Conservation (phyloP, 2,797 vertebrate species). For the Centropyge bicolor region DNA sequence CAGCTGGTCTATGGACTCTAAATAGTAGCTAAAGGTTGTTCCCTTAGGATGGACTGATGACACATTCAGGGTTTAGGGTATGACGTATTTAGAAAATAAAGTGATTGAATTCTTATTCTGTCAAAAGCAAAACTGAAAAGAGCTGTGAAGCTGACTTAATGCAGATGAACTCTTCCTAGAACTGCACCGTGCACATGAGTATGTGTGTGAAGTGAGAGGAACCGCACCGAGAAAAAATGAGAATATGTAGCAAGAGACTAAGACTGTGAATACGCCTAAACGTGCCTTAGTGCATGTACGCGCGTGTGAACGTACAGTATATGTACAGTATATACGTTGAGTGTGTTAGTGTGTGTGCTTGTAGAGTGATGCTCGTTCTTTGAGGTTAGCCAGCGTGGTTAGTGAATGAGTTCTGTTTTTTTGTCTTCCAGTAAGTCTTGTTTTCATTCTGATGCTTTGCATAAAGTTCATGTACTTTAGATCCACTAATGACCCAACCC, state of each 20-base stretch:
- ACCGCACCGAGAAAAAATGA: constrained; percentile 12
- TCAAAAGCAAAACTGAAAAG: constrained; percentile 35
- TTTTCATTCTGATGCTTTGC: constrained; percentile 57
- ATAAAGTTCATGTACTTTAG: constrained; percentile 18
- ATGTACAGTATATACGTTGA: not conserved
- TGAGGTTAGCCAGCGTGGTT: constrained; percentile 79
- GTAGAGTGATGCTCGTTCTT: constrained; percentile 38
- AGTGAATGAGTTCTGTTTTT: constrained; percentile 59
- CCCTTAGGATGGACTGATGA: not conserved
- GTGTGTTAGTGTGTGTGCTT: constrained; percentile 31
- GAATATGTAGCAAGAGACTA: constrained; percentile 3
- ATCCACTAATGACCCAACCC: constrained; percentile 22
- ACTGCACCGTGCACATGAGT: not conserved
- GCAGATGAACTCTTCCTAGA: constrained; percentile 37
- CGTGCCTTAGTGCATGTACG: not conserved
- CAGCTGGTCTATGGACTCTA: not conserved
- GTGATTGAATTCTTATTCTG: not conserved
- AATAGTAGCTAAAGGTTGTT: not conserved
- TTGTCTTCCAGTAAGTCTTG: constrained; percentile 72
- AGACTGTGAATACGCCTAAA: constrained; percentile 4
- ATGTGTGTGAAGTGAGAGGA: constrained; percentile 25
- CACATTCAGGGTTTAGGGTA: constrained; percentile 7
- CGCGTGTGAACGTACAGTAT: constrained; percentile 4
- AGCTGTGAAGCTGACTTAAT: constrained; percentile 1
- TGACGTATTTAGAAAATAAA: constrained; percentile 11